A percentile compares a stretch with the other conserved stretches of the same genome.
Conservation (phyloP, 2,797 vertebrate genomes). For the Cossypha polioptera region DNA sequence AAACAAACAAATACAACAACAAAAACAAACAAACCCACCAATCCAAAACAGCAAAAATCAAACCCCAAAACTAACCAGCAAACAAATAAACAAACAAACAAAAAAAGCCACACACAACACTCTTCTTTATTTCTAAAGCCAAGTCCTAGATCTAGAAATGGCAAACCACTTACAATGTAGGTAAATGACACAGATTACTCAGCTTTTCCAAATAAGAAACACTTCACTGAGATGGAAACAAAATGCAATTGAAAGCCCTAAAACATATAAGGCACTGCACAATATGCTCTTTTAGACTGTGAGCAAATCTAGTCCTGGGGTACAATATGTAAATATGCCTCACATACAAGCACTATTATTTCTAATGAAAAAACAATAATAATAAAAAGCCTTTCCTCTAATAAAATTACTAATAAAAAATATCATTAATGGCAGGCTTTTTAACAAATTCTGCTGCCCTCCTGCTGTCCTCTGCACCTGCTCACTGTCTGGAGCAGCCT, state of each 20-base stretch:
- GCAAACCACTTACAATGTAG: not conserved
- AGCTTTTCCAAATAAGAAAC: conserved; percentile 17
- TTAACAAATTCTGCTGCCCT: conserved; percentile 14
- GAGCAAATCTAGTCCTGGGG: not conserved
- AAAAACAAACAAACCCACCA: not conserved
- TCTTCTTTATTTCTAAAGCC: not conserved
- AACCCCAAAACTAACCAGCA: not conserved
- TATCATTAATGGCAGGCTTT: conserved; percentile 20
- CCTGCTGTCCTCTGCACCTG: conserved; percentile 59
- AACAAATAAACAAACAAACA: not conserved
- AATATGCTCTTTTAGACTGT: conserved; percentile 4
- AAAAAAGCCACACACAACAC: not conserved
- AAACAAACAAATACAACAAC: too few species aligned
- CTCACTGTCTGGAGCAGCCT: not conserved
- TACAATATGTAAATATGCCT: not conserved
- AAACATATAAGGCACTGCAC: not conserved
- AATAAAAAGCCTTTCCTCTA: not conserved
- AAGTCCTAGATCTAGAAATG: not conserved
- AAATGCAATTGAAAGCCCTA: not conserved
- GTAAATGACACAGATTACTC: not conserved
- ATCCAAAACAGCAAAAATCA: not conserved
- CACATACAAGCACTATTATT: conserved; percentile 11
- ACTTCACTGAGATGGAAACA: not conserved
- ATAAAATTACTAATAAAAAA: conserved; percentile 49
- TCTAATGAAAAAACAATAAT: conserved; percentile 11